Percentiles rank a stretch among this genome's conserved stretches.
Evolutionary conservation across 2,888 invertebrate species (phyloP).

Genomic region (Aromia moschata): DNA sequence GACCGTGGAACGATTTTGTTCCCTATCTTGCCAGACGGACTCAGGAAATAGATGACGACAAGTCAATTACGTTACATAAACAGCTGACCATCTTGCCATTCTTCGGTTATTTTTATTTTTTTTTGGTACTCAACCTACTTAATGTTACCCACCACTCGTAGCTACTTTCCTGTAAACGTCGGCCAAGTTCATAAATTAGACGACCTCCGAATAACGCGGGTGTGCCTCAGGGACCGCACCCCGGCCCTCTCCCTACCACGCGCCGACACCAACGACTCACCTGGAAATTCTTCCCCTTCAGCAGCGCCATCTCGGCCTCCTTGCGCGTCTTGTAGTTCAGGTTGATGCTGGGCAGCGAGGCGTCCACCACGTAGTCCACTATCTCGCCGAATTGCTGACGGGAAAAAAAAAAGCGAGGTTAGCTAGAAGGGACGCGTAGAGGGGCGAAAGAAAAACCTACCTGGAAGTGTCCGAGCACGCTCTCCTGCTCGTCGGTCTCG

Average conservation of each 20-base stretch:
- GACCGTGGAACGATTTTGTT: too few species aligned
- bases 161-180: too few species aligned
- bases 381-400: conserved; percentile 88
- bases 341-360: conserved; percentile 78
- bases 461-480: conserved; percentile 83
- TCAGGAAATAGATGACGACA: too few species aligned
- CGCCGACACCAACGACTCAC: conserved; percentile 59
- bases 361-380: conserved; percentile 79
- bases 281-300: conserved; percentile 80
- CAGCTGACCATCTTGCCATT: too few species aligned
- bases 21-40: too few species aligned
- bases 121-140: too few species aligned
- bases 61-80: too few species aligned
- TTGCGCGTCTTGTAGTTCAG: conserved; percentile 79
- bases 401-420: neutral
- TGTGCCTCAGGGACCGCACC: neutral
- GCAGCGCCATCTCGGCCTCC: conserved; percentile 81
- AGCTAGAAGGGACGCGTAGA: neutral
- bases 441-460: conserved; percentile 67
- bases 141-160: too few species aligned
- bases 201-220: too few species aligned
- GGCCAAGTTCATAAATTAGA: too few species aligned
- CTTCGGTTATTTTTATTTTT: too few species aligned
- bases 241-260: neutral
- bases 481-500: conserved; percentile 82